A percentile compares a stretch with the other conserved stretches of the same genome.
These are phyloP conservation scores for Nyleta sp. DNA, from an alignment of 2,888 invertebrate species.

Conservation along the genomic window DNA sequence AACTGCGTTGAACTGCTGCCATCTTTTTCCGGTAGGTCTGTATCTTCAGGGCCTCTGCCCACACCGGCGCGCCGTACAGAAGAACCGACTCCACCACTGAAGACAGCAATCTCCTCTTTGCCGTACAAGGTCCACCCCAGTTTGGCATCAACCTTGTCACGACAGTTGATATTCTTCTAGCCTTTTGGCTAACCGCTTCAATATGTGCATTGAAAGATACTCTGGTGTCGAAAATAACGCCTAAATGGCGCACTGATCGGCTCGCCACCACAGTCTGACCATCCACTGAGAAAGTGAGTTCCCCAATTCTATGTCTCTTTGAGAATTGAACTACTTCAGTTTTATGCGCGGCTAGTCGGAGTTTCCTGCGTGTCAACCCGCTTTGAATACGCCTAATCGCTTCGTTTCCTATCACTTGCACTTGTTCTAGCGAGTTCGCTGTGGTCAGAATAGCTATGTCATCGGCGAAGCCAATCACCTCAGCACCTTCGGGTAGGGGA, in stretches of 20 bases:
- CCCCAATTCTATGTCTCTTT: conserved; percentile 43
- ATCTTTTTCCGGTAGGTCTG: conserved; percentile 26
- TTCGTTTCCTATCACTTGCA: conserved; percentile 28
- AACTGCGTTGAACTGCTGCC: conserved; percentile 17
- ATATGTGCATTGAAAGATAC: background rate
- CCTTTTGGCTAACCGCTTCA: background rate
- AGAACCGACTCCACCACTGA: conserved; percentile 60
- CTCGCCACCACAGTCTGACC: conserved; percentile 52
- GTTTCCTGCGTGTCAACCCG: conserved; percentile 31
- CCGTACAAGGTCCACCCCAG: conserved; percentile 61
- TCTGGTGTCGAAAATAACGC: conserved; percentile 45
- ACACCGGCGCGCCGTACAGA: conserved; percentile 49
- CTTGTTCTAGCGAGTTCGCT: background rate
- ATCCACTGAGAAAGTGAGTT: conserved; percentile 16
- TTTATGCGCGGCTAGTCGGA: conserved; percentile 54
- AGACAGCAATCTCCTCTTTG: conserved; percentile 50
- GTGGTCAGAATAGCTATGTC: background rate
- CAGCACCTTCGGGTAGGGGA: background rate
- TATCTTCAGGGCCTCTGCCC: conserved; percentile 23
- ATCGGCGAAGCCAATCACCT: conserved; percentile 69
- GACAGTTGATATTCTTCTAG: background rate
- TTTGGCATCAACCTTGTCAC: conserved; percentile 66
- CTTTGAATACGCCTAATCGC: background rate
- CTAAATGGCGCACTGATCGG: conserved; percentile 65
- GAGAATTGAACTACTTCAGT: conserved; percentile 66